phyloP scores from a whole-genome alignment of 2,888 invertebrate species.

The Sesia bembeciformis region DNA sequence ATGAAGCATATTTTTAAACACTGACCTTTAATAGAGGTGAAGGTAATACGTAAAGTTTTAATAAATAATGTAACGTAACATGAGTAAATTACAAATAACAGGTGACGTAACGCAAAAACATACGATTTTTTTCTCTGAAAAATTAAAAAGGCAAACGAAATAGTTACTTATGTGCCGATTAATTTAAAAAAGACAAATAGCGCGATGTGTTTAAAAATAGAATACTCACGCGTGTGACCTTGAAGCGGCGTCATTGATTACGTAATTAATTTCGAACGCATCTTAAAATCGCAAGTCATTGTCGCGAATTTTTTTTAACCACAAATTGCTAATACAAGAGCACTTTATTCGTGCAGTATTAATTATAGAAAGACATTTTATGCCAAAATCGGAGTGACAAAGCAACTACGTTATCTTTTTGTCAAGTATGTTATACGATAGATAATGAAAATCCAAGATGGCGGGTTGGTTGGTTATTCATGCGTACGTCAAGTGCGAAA shows the following conservation, averaged over 20 bases:
- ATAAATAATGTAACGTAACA: too few species aligned
- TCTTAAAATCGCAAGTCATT: constrained; percentile 2
- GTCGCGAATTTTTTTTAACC: background rate
- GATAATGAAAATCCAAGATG: background rate
- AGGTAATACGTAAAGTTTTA: background rate
- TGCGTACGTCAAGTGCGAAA: background rate
- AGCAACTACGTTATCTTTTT: constrained; percentile 5
- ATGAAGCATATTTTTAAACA: background rate
- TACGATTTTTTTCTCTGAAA: too few species aligned
- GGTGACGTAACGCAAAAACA: too few species aligned
- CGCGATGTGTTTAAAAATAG: background rate
- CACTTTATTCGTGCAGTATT: background rate
- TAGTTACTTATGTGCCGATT: background rate
- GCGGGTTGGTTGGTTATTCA: background rate
- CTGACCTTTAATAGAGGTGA: background rate
- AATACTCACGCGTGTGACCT: background rate
- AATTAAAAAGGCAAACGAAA: too few species aligned
- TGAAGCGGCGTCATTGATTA: background rate
- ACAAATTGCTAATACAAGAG: background rate
- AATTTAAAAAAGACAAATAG: background rate
- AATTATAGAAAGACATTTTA: background rate
- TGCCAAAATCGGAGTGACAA: constrained; percentile 1
- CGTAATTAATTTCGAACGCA: background rate
- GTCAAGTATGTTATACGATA: background rate
- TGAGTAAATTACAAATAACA: too few species aligned